phyloP scores from a whole-genome alignment of 2,797 vertebrate species.

The Gymnopithys bicolor region DNA sequence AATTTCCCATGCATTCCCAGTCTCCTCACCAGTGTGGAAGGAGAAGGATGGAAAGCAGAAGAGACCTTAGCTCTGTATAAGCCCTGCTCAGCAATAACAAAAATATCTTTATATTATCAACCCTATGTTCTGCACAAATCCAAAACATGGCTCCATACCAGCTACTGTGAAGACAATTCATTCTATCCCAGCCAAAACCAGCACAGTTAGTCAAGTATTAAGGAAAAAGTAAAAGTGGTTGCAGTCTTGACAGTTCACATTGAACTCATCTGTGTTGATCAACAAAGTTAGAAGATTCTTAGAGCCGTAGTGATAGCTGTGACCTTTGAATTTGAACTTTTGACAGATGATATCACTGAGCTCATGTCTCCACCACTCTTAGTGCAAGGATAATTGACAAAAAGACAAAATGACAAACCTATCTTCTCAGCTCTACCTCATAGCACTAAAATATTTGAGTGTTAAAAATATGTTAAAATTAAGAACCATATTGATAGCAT shows the following conservation, averaged over 20 bases:
- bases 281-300: background rate
- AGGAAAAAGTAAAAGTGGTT: background rate
- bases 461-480: background rate
- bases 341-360: background rate
- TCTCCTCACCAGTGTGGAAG: accelerated
- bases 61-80: background rate
- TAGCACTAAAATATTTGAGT: background rate
- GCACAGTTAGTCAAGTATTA: background rate
- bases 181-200: background rate
- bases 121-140: background rate
- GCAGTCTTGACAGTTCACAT: background rate
- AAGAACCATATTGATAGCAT: background rate
- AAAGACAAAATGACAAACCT: background rate
- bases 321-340: background rate
- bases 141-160: background rate
- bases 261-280: background rate
- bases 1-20: background rate
- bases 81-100: background rate
- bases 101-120: background rate
- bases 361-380: background rate
- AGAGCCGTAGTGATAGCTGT: background rate
- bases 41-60: background rate
- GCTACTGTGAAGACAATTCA: background rate
- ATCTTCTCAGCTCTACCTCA: background rate
- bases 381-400: background rate